phyloP scores from a whole-genome alignment of 2,797 vertebrate species.

The Acanthopagrus latus region DNA sequence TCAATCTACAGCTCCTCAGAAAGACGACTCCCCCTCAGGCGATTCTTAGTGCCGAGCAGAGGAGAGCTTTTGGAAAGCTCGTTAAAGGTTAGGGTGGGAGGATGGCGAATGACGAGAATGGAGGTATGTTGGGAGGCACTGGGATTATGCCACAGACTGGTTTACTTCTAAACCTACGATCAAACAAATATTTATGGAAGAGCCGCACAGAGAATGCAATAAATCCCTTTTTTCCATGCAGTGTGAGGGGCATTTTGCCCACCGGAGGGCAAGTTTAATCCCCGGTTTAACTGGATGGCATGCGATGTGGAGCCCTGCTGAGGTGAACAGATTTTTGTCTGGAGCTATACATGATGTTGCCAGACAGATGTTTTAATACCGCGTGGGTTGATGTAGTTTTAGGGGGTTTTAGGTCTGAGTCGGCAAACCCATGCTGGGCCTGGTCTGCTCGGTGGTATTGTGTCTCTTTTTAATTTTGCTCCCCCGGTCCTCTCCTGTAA shows the following conservation, averaged over 20 bases:
- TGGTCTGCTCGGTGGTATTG: neutral
- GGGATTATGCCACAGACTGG: slow-evolving; percentile 37
- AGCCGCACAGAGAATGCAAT: slow-evolving; percentile 19
- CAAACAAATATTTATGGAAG: slow-evolving; percentile 45
- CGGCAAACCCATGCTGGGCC: slow-evolving; percentile 19
- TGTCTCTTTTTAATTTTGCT: slow-evolving; percentile 18
- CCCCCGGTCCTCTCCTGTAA: slow-evolving; percentile 8
- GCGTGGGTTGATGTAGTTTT: slow-evolving; percentile 34
- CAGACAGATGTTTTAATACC: slow-evolving; percentile 63
- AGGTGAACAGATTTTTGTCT: slow-evolving; percentile 74
- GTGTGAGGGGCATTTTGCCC: slow-evolving; percentile 42
- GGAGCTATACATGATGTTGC: slow-evolving; percentile 46
- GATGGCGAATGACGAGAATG: slow-evolving; percentile 21
- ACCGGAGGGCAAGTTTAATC: slow-evolving; percentile 62
- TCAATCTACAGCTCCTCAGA: slow-evolving; percentile 45
- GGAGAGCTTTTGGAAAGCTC: slow-evolving; percentile 34
- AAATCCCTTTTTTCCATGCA: slow-evolving; percentile 50
- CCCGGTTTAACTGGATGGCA: slow-evolving; percentile 64
- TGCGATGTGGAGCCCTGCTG: slow-evolving; percentile 73
- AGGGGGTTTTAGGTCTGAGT: slow-evolving; percentile 26
- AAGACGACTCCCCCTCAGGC: slow-evolving; percentile 52
- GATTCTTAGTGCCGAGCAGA: slow-evolving; percentile 25
- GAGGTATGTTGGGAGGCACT: slow-evolving; percentile 17
- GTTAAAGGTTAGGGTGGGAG: slow-evolving; percentile 31
- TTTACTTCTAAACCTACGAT: slow-evolving; percentile 39